phyloP scores from a whole-genome alignment of 2,797 vertebrate species.

The Peromyscus nudipes region DNA sequence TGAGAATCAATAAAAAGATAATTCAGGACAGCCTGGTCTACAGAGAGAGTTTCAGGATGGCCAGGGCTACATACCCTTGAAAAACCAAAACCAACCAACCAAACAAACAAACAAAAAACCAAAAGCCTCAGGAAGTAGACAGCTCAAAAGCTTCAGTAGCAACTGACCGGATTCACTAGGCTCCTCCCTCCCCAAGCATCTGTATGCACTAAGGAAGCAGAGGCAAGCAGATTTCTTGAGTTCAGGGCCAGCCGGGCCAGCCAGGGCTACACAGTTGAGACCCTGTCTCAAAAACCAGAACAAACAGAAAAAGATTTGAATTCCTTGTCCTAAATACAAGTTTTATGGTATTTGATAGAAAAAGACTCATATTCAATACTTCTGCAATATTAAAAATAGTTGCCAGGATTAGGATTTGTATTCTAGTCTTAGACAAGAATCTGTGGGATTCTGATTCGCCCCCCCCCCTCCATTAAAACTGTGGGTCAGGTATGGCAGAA shows the following conservation, averaged over 20 bases:
- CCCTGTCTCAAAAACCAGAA: background rate
- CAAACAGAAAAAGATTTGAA: background rate
- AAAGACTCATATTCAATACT: background rate
- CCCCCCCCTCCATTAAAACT: background rate
- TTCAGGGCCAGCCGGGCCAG: background rate
- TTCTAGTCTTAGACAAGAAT: background rate
- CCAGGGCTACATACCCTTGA: background rate
- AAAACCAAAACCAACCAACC: background rate
- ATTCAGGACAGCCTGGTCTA: background rate
- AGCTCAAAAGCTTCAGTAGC: background rate
- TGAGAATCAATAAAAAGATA: background rate
- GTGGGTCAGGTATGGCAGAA: background rate
- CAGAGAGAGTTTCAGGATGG: background rate
- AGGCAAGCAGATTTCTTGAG: background rate
- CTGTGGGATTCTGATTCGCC: background rate
- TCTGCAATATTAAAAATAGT: background rate
- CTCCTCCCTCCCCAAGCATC: background rate
- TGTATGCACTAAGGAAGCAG: background rate
- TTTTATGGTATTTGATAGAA: background rate
- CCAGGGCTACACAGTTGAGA: background rate
- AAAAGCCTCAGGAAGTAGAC: background rate
- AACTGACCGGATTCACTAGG: background rate
- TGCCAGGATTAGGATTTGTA: background rate
- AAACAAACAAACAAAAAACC: background rate
- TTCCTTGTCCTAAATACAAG: background rate